Evolutionary conservation across 2,113 vertebrate species (phyloP).

Genomic region (Peromyscus leucopus): DNA sequence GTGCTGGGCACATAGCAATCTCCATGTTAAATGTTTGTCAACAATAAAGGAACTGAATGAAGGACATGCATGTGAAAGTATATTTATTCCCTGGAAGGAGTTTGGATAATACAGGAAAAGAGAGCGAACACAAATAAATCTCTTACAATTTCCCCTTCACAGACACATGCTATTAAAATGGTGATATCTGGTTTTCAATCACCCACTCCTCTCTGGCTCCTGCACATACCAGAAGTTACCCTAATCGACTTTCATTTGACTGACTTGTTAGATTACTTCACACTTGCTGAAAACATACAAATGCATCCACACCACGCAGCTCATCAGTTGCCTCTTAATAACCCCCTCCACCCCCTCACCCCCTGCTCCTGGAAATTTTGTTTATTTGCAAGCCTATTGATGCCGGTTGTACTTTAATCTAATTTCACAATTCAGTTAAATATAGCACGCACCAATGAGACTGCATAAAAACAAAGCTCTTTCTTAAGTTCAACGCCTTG

Average conservation of each 20-base stretch:
- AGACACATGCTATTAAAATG: background rate
- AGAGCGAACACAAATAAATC: background rate
- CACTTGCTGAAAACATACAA: background rate
- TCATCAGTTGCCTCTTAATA: background rate
- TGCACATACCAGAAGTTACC: background rate
- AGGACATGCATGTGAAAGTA: background rate
- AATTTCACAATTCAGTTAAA: constrained; percentile 78
- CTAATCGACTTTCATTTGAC: background rate
- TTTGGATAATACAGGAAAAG: background rate
- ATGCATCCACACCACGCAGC: background rate
- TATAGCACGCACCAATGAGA: constrained; percentile 66
- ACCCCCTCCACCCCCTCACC: background rate
- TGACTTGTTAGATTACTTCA: background rate
- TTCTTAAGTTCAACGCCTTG: constrained; percentile 58
- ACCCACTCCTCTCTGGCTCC: background rate
- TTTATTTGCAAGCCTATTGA: constrained; percentile 64
- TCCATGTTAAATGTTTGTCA: background rate
- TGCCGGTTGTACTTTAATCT: constrained; percentile 71
- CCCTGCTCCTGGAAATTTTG: constrained; percentile 37
- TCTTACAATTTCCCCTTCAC: background rate
- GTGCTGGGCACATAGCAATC: background rate
- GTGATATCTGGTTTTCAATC: background rate
- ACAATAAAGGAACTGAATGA: background rate
- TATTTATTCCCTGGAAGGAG: background rate
- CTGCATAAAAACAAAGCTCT: constrained; percentile 55